phyloP scores from a whole-genome alignment of 1,140 invertebrate species.

The Leptoteleia sp. region DNA sequence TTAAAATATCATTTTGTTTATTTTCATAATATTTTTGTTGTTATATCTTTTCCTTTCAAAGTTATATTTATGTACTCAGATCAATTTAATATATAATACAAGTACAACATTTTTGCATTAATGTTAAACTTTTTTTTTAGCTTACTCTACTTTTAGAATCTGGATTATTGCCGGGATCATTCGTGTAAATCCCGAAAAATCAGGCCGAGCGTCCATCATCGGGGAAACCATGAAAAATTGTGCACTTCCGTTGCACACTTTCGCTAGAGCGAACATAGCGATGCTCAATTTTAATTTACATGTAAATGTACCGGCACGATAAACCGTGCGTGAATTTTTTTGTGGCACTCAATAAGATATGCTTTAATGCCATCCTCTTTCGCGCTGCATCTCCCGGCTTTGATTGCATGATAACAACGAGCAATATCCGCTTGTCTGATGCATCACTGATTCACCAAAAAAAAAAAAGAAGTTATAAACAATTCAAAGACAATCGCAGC shows the following conservation, averaged over 20 bases:
- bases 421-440: slow-evolving; percentile 58
- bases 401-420: slow-evolving; percentile 64
- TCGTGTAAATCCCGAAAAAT: no score
- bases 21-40: no score
- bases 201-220: no score
- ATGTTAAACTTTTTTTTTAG: no score
- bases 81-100: no score
- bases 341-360: slow-evolving; percentile 28
- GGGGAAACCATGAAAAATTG: no score
- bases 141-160: no score
- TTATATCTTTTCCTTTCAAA: no score
- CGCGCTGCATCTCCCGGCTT: slow-evolving; percentile 40
- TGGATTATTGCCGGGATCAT: no score
- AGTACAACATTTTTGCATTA: no score
- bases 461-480: slow-evolving; percentile 43
- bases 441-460: slow-evolving; percentile 41
- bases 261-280: neutral
- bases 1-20: no score
- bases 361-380: slow-evolving; percentile 43
- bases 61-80: no score
- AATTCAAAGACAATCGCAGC: slow-evolving; percentile 23
- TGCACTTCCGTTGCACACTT: neutral
- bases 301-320: slow-evolving; percentile 21
- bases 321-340: slow-evolving; percentile 31
- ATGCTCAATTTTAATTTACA: slow-evolving; percentile 42